phyloP scores from a whole-genome alignment of 2,888 invertebrate genomes.

The Gisinianus flammeolus region DNA sequence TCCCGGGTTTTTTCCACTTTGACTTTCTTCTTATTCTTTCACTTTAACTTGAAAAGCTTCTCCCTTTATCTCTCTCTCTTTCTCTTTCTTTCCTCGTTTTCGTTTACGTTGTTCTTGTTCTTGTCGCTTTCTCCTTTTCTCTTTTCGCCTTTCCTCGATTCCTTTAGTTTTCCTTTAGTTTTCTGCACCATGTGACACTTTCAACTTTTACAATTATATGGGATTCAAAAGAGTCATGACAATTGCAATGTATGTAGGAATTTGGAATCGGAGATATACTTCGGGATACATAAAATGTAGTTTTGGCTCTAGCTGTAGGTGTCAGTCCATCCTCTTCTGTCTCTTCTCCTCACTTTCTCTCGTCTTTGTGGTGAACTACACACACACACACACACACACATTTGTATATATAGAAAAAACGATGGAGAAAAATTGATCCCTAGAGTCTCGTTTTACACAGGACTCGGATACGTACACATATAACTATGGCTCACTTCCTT shows the following conservation, averaged over 20 bases:
- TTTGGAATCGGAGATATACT: background rate
- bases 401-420: background rate
- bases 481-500: too few species aligned
- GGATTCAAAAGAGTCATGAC: background rate
- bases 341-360: background rate
- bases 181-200: slow-evolving; percentile 16
- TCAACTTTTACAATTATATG: slow-evolving; percentile 7
- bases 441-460: slow-evolving; percentile 10
- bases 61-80: background rate
- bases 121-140: slow-evolving; percentile 16
- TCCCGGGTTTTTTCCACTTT: background rate
- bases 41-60: background rate
- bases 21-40: background rate
- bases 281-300: background rate
- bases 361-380: slow-evolving; percentile 1
- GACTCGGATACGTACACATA: too few species aligned
- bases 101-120: background rate
- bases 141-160: background rate
- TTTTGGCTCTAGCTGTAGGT: background rate
- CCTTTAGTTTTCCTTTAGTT: slow-evolving; percentile 2
- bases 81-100: background rate
- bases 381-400: background rate
- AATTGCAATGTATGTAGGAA: background rate
- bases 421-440: slow-evolving; percentile 22
- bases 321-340: background rate